phyloP scores from a whole-genome alignment of 2,113 vertebrate genomes.

The Morone chrysops region DNA sequence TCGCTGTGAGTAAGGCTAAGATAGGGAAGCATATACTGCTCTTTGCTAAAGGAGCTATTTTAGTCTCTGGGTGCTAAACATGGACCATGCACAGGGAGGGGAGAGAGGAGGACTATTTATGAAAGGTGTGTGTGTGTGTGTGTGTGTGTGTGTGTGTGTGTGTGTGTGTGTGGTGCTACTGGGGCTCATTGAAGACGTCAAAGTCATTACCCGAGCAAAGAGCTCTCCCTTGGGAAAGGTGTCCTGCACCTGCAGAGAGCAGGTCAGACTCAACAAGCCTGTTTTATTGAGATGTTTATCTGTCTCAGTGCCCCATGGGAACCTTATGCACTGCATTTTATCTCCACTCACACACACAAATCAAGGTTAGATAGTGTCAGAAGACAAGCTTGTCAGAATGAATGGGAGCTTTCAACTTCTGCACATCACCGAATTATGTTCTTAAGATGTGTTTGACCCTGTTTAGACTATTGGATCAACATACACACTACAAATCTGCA shows the following conservation, averaged over 20 bases:
- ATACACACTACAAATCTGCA: too few relatives aligned
- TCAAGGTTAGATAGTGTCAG: background rate
- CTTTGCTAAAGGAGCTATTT: slow-evolving; percentile 46
- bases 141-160: background rate
- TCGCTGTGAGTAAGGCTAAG: background rate
- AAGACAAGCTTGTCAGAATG: background rate
- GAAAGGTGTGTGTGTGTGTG: slow-evolving; percentile 17
- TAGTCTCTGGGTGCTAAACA: slow-evolving; percentile 42
- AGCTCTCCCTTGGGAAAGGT: slow-evolving; percentile 20
- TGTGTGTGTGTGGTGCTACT: background rate
- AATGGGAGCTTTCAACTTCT: background rate
- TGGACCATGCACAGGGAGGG: background rate
- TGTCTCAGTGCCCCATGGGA: background rate
- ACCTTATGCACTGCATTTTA: background rate
- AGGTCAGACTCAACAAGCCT: slow-evolving; percentile 40
- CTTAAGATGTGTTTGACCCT: background rate
- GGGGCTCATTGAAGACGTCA: slow-evolving; percentile 2
- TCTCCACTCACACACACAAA: background rate
- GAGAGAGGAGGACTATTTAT: slow-evolving; percentile 10
- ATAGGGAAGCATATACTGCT: slow-evolving; percentile 8
- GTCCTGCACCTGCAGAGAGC: slow-evolving; percentile 14
- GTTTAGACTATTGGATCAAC: background rate
- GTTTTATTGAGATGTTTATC: slow-evolving; percentile 54
- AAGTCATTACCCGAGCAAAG: slow-evolving; percentile 39
- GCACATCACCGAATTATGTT: background rate